Base-by-base conservation (phyloP, 2,888 invertebrate genomes). In the Ctena decussata region DNA sequence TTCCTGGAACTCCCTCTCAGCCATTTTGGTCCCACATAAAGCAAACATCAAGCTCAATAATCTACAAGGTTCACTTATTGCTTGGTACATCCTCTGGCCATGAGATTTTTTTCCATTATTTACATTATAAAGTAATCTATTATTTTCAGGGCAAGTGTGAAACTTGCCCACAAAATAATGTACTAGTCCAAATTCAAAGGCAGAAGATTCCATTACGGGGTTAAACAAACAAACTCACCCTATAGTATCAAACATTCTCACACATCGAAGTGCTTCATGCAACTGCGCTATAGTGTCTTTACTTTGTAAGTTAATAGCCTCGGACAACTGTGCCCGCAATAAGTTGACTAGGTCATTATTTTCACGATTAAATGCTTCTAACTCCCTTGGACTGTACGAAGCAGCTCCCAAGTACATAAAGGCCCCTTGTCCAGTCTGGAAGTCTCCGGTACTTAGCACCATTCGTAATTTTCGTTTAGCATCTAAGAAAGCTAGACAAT, bases 401-500 rank as follows among this genome's bases (percentile, higher is more conserved):
- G 73, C 44, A 44, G 80, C 78, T 32, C 77, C 69, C 75, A 80
- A 49, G 65, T 72, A 49, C 27, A n/a, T 41, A 41, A 27, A 72
- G 32, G 39, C 65, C 12, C 77, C 80, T 53, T 75, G 73, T 15
- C 77, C 75, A 6, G 74, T 60, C 86, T 94, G 93, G 80, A 95
- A 93, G 87, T 98, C 98, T 0, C 98, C 98, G 91, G 98, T 98
- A 88, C 99, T 98, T 44, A 99, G 96, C 77, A 99, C 99, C 91
- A 98, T 97, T 32, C 99, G 97, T 84, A 99, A 96, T 94, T 99
- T 99, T 89, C 98, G 97, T 96, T 99, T 99, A 93, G 97, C 97
- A 94, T 97, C 97, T 60, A 96, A 94, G 94, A 97, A 97, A 53
- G 97, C 97, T 80, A 96, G 96, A 82, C 97, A 97, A n/a, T 96